phyloP scores from a whole-genome alignment of 2,797 vertebrate genomes.

The Sebastes glaucus region DNA sequence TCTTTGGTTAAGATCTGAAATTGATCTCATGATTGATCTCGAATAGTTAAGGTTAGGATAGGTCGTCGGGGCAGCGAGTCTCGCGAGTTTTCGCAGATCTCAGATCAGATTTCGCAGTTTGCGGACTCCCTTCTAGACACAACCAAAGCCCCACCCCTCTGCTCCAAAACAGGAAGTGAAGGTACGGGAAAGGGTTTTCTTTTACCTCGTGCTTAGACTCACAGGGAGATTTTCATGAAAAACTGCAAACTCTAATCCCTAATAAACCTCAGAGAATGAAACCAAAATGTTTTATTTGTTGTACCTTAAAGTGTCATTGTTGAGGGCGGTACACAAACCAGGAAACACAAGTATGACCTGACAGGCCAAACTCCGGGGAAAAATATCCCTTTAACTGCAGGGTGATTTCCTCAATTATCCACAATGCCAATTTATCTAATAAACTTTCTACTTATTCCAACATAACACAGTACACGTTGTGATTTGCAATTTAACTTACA shows the following conservation, averaged over 20 bases:
- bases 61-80: too few species aligned
- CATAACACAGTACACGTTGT: neutral
- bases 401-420: neutral
- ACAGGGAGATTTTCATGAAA: neutral
- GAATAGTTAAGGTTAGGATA: too few species aligned
- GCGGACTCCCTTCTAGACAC: too few species aligned
- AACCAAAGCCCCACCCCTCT: neutral
- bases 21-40: neutral
- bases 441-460: neutral
- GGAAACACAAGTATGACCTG: neutral
- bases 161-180: neutral
- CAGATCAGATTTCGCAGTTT: too few species aligned
- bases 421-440: neutral
- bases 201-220: neutral
- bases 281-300: neutral
- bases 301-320: too few species aligned
- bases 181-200: rapidly evolving
- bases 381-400: rapidly evolving
- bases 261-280: neutral
- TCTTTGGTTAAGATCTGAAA: too few species aligned
- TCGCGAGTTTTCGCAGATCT: too few species aligned
- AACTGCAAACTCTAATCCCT: rapidly evolving
- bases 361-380: neutral
- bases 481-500: neutral
- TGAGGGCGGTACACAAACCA: too few species aligned